Base-by-base conservation (phyloP, 2,113 vertebrate species). In the Phaetusa simplex region DNA sequence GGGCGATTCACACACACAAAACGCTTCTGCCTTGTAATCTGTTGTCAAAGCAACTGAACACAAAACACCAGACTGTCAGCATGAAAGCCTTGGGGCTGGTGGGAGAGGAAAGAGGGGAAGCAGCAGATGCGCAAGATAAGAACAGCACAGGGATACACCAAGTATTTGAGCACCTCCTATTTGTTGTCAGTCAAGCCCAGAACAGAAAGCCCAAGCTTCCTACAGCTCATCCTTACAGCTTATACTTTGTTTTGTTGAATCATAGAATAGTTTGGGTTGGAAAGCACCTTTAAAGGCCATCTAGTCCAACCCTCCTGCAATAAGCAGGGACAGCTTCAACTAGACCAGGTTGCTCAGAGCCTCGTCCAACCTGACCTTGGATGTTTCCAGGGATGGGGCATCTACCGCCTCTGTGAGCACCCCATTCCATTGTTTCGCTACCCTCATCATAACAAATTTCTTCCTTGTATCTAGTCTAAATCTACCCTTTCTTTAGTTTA, bases 1-100 rank as follows among this genome's bases (percentile, higher is more conserved):
- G 24, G 15, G 26, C 0, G 0, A 76, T 45, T 82, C 61, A 58
- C 0, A 0, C 9, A 67, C 21, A 27, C 18, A n/a, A 67, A 81
- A 87, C 2, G 6, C 29, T 90, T 77, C 79, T 71, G 79, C 67
- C 58, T 64, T 36, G 36, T 45, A 53, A 47, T 71, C 52, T 73
- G 86, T 80, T 88, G 74, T 80, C 95, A 93, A 40, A 95, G 95
- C 64, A 95, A 89, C 91, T 26, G 62, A 55, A 43, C 47, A 87
- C 66, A 90, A 84, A 84, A 56, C 58, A 38, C 38, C 8, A 0
- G 5, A 30, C 40, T 40, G 43, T 79, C 91, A 78, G 50, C 66
- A n/a, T 18, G 65, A 94, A 73, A 92, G 72, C 59, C 88, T 52
- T 50, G 50, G 42, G 38, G 32, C 43, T 77, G 32, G 12, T 32